Percentiles rank a stretch among this genome's conserved stretches.
phyloP scores from a whole-genome alignment of 1,140 invertebrate genomes.

The Melipona quadrifasciata region DNA sequence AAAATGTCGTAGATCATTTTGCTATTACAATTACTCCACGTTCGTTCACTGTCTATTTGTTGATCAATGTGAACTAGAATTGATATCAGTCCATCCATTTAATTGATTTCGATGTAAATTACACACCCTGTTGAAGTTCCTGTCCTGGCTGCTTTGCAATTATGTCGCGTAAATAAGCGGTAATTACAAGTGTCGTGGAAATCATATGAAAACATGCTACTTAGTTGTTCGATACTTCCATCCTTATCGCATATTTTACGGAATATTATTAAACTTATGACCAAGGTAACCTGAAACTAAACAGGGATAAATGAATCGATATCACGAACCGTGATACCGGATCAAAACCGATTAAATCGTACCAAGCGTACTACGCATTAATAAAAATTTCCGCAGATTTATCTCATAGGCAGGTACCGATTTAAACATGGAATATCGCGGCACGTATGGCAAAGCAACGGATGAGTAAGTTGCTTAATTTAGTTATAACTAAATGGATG shows the following conservation, averaged over 20 bases:
- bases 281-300: neutral
- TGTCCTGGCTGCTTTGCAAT: neutral
- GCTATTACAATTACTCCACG: neutral
- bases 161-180: neutral
- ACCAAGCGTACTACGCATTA: neutral
- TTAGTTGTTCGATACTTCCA: too few relatives aligned
- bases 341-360: neutral
- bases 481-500: slow-evolving; percentile 3
- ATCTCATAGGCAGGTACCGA: neutral
- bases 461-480: slow-evolving; percentile 24
- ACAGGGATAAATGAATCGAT: neutral
- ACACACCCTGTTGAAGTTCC: neutral
- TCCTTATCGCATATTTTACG: neutral
- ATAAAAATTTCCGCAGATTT: slow-evolving; percentile 34
- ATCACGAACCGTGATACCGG: neutral
- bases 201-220: neutral
- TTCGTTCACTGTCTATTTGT: too few relatives aligned
- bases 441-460: neutral
- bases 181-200: neutral
- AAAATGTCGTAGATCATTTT: slow-evolving; percentile 1
- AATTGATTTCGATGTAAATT: neutral
- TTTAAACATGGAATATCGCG: neutral
- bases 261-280: neutral
- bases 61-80: neutral
- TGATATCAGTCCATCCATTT: neutral